Conservation (phyloP, 2,113 vertebrate species). For the Grammomys dolichurus region DNA sequence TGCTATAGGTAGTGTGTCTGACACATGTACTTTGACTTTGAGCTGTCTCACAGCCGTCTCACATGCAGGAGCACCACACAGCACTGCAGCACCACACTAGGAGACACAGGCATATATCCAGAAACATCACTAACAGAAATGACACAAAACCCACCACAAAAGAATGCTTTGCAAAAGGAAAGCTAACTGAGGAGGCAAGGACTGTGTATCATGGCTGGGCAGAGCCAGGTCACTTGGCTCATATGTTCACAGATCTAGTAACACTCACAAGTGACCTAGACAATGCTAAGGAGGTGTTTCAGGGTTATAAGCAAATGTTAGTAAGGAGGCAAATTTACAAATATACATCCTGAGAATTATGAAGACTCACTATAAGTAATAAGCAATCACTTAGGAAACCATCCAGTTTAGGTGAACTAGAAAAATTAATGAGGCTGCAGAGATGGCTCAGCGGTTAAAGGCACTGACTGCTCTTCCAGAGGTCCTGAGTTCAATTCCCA, state of each 20-base stretch:
- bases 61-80: not conserved
- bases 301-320: constrained; percentile 31
- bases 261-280: not conserved
- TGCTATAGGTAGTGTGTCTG: not conserved
- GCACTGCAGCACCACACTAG: not conserved
- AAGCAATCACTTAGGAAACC: constrained; percentile 59
- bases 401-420: not conserved
- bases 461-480: not conserved
- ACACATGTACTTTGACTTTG: not conserved
- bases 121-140: constrained; percentile 6
- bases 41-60: not conserved
- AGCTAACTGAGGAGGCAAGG: not conserved
- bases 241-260: not conserved
- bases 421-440: not conserved
- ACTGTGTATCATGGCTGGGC: not conserved
- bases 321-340: constrained; percentile 43
- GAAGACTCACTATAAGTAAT: constrained; percentile 9
- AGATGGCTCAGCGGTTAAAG: not conserved
- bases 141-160: not conserved
- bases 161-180: not conserved
- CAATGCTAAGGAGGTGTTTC: constrained; percentile 5
- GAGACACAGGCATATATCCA: not conserved
- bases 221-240: not conserved
- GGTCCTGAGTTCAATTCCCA: not conserved
- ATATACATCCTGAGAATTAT: constrained; percentile 26